These are phyloP conservation scores for Diarsia dahlii DNA, from an alignment of 2,888 invertebrate species.

Conservation along the genomic window DNA sequence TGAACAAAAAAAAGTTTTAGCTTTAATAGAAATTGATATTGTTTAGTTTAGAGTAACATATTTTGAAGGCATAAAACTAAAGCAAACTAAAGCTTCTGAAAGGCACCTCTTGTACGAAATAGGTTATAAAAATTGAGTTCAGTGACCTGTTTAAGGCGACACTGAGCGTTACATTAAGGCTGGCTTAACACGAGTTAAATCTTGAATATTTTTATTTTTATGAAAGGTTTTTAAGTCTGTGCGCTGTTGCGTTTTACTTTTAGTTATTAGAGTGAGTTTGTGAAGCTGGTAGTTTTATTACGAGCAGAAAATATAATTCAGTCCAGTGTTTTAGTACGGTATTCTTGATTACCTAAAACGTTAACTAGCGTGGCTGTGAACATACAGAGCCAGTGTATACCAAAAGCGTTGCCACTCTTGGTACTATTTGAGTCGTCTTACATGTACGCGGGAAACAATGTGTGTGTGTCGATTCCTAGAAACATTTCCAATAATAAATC, in stretches of 20 bases:
- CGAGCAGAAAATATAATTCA: not conserved
- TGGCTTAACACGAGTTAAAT: conserved; percentile 51
- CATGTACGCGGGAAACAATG: not conserved
- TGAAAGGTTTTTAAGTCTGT: conserved; percentile 36
- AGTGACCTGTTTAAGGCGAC: conserved; percentile 60
- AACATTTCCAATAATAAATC: conserved; percentile 18
- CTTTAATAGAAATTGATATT: conserved; percentile 39
- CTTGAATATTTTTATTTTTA: conserved; percentile 51
- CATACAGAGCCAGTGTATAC: not conserved
- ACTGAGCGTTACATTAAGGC: conserved; percentile 55
- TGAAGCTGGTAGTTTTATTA: conserved; percentile 7
- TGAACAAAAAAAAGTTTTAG: not conserved
- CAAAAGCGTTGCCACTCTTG: not conserved
- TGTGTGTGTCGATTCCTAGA: not conserved
- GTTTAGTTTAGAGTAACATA: conserved; percentile 35
- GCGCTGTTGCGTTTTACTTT: conserved; percentile 30
- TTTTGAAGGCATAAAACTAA: conserved; percentile 42
- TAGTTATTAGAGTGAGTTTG: conserved; percentile 14
- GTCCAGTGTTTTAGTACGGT: not conserved
- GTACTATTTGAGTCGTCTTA: not conserved
- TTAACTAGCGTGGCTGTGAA: not conserved
- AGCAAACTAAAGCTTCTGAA: conserved; percentile 28
- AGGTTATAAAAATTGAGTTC: conserved; percentile 60
- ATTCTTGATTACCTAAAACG: not conserved
- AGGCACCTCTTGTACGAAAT: conserved; percentile 51